A percentile compares a stretch with the other conserved stretches of the same genome.
Evolutionary conservation across 2,113 vertebrate species (phyloP).

Genomic region (Tyrannus savana): DNA sequence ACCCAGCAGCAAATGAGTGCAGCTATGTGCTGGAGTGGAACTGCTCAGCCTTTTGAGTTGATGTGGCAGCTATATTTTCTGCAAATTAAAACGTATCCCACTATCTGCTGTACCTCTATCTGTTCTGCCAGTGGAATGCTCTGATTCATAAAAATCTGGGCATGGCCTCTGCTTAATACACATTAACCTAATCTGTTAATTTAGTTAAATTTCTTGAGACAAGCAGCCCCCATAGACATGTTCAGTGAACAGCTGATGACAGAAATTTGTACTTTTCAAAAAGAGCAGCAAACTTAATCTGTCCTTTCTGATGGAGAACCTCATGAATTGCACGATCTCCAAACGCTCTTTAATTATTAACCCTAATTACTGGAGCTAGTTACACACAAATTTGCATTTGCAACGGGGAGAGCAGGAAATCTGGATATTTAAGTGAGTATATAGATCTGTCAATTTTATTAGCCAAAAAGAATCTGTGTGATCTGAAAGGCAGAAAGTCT

Average conservation of each 20-base stretch:
- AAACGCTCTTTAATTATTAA: conserved; percentile 23
- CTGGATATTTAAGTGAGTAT: neutral
- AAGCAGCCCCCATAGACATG: neutral
- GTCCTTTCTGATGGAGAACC: neutral
- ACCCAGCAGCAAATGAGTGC: neutral
- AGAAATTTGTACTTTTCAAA: neutral
- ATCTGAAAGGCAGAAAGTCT: neutral
- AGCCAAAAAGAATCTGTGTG: neutral
- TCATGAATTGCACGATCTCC: neutral
- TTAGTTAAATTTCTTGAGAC: neutral
- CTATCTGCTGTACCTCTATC: neutral
- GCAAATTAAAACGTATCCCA: neutral
- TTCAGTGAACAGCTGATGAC: neutral
- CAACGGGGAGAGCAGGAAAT: neutral
- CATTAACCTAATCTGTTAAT: neutral
- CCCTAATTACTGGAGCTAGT: neutral
- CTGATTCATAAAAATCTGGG: neutral
- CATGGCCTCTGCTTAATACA: neutral
- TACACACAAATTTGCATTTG: neutral
- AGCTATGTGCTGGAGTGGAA: neutral
- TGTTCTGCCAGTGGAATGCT: neutral
- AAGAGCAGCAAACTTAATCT: neutral
- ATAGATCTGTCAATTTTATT: neutral
- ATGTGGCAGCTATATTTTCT: neutral
- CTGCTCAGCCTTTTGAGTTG: neutral